Evolutionary conservation across 2,888 invertebrate genomes (phyloP).

Genomic region (Chrysolina oricalcia): DNA sequence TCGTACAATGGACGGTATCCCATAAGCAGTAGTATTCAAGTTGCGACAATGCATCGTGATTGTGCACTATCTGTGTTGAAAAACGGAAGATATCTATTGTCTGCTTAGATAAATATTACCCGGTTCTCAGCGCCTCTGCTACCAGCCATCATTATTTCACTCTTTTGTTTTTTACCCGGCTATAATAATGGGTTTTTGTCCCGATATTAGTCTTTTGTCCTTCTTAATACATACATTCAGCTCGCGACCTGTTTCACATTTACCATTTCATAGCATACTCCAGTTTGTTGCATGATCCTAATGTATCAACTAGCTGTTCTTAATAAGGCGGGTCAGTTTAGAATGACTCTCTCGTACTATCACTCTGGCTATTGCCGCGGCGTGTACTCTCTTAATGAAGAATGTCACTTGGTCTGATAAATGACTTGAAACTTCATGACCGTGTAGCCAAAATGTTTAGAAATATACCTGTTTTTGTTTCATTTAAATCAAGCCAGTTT

Average conservation of each 20-base stretch:
- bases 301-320: too few species aligned
- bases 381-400: too few species aligned
- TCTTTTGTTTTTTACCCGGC: constrained; percentile 55
- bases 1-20: constrained; percentile 17
- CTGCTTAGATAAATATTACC: constrained; percentile 67
- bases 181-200: constrained; percentile 22
- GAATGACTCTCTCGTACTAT: too few species aligned
- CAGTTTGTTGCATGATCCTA: too few species aligned
- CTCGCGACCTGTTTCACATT: constrained; percentile 21
- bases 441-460: too few species aligned
- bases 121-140: constrained; percentile 64
- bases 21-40: constrained; percentile 58
- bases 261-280: constrained; percentile 9
- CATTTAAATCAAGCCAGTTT: too few species aligned
- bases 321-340: too few species aligned
- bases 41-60: constrained; percentile 68
- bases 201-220: constrained; percentile 31
- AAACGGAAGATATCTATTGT: constrained; percentile 67
- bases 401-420: too few species aligned
- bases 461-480: too few species aligned
- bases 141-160: constrained; percentile 59
- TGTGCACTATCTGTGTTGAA: constrained; percentile 67
- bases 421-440: too few species aligned
- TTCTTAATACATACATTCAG: constrained; percentile 29
- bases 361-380: too few species aligned